Evolutionary conservation across 1,140 invertebrate species (phyloP).

Genomic region (Venturia canescens): DNA sequence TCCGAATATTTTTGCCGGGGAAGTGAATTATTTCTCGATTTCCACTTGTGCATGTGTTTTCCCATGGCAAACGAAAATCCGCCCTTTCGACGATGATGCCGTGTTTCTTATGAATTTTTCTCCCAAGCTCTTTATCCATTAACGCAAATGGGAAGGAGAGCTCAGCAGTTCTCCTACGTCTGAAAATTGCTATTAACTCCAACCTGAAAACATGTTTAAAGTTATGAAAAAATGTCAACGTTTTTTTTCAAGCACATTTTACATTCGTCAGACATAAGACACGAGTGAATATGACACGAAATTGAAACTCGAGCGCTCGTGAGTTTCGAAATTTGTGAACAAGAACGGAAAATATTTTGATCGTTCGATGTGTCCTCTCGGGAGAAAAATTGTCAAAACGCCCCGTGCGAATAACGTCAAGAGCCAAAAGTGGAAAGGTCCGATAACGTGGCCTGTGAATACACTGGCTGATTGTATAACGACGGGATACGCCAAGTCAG

Average conservation of each 20-base stretch:
- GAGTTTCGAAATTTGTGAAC: background rate
- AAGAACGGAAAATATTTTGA: background rate
- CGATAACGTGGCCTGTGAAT: conserved; percentile 10
- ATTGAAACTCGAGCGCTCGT: background rate
- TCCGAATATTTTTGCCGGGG: conserved; percentile 9
- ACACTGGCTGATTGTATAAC: background rate
- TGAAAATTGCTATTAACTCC: too few species aligned
- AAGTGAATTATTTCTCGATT: background rate
- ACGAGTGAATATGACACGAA: background rate
- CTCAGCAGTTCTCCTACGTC: too few species aligned
- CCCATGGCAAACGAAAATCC: background rate
- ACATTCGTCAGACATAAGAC: too few species aligned
- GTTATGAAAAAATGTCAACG: too few species aligned
- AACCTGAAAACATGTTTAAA: too few species aligned
- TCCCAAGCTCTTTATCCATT: too few species aligned
- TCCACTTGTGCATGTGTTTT: background rate
- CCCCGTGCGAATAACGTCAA: conserved; percentile 15
- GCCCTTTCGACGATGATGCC: too few species aligned
- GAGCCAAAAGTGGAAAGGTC: conserved; percentile 23
- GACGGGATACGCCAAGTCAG: conserved; percentile 3
- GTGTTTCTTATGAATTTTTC: too few species aligned
- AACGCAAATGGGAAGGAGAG: too few species aligned
- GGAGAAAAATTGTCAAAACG: conserved; percentile 16
- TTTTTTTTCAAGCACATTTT: too few species aligned
- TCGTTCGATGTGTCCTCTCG: conserved; percentile 21